Base-by-base conservation (phyloP, 2,113 vertebrate species). In the Balaeniceps rex region DNA sequence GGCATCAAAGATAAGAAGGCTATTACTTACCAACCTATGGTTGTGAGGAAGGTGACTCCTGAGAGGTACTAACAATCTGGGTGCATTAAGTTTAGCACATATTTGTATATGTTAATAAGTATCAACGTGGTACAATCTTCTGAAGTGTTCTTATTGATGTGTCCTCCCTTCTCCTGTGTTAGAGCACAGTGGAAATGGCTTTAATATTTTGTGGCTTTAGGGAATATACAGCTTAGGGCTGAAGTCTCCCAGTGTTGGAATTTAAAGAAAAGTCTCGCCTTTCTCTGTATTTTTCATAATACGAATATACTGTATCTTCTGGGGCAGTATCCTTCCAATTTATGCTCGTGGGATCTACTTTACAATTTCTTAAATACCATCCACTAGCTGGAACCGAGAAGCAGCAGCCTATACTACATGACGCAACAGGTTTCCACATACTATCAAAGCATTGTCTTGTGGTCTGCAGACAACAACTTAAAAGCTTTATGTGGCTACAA, bases 1-100 rank as follows among this genome's bases (percentile, higher is more conserved):
- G 99, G 99, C 75, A 99, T 99, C 96, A 99, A 99, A 98, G 99
- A 99, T 87, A 99, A 99, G 97, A 98, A 98, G 93, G 99, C 99
- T 13, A 61, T 99, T 94, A 99, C 99, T 52, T 99, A 98, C 91
- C 99, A 99, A 87, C 96, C 98, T 47, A 99, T 99, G 99, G 99
- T 99, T 49, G 99, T 99, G 87, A 99, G 98, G 97, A 99, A 99
- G 96, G 98, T 99, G 74, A 98, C 99, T 47, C 97, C 99, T 72
- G 98, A 99, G 63, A 98, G 99, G 99, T 99, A 98, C 49, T 72
- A 40, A 64, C 11, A 70, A 21, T 66, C 51, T 40, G 28, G 4
- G 14, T 57, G 14, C 63, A 57, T 86, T 58, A 22, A 26, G 4
- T 80, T 64, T 72, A 68, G 54, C 18, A 6, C 6, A 2, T 60